Evolutionary conservation across 2,113 vertebrate genomes (phyloP).

Genomic region (Marmota flaviventris): DNA sequence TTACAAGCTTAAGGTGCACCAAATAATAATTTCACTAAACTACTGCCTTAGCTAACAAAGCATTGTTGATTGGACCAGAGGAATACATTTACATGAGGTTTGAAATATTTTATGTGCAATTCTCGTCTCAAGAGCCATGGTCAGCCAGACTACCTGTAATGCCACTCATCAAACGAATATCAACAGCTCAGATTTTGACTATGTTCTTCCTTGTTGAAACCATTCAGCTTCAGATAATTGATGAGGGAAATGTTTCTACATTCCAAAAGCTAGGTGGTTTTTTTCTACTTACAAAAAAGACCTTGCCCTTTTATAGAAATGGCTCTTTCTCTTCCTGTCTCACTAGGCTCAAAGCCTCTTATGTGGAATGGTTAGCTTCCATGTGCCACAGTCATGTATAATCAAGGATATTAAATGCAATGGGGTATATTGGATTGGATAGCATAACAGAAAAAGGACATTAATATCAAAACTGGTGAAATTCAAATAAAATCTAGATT

Average conservation of each 20-base stretch:
- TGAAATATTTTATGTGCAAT: slow-evolving; percentile 70
- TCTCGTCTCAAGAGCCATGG: slow-evolving; percentile 67
- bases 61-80: slow-evolving; percentile 77
- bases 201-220: slow-evolving; percentile 43
- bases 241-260: background rate
- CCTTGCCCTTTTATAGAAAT: background rate
- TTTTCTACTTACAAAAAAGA: slow-evolving; percentile 53
- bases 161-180: slow-evolving; percentile 72
- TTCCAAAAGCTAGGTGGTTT: background rate
- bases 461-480: background rate
- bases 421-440: background rate
- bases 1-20: slow-evolving; percentile 80
- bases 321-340: background rate
- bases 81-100: slow-evolving; percentile 75
- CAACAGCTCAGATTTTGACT: slow-evolving; percentile 45
- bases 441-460: background rate
- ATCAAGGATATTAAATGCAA: background rate
- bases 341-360: background rate
- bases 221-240: background rate
- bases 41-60: slow-evolving; percentile 78
- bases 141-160: slow-evolving; percentile 50
- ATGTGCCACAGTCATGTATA: background rate
- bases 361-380: background rate
- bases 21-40: slow-evolving; percentile 81
- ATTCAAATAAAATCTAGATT: slow-evolving; percentile 39